phyloP scores from a whole-genome alignment of 2,888 invertebrate genomes.

The Drosophila leonis region DNA sequence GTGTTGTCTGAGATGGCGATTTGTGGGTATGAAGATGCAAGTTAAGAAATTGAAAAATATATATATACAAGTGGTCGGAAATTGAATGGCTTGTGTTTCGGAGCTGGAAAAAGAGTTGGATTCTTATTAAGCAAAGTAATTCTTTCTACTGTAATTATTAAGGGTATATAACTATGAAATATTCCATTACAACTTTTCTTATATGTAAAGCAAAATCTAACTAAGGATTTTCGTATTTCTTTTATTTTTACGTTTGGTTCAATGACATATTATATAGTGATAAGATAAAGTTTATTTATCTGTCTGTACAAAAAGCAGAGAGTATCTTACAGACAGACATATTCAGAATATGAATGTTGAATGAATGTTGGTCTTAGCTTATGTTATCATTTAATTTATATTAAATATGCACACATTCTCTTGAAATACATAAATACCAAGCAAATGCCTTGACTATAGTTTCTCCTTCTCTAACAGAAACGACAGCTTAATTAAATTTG shows the following conservation, averaged over 20 bases:
- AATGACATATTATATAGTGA: no score
- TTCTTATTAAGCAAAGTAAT: background rate
- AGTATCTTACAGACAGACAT: no score
- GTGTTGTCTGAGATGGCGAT: slow-evolving; percentile 3
- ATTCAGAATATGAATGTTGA: no score
- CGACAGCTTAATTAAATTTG: background rate
- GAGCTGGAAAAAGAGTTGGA: background rate
- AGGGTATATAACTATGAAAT: background rate
- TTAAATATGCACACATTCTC: background rate
- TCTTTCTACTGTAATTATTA: background rate
- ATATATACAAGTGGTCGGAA: background rate
- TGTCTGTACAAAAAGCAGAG: no score
- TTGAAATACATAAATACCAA: background rate
- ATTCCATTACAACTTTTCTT: no score
- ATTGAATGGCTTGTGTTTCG: background rate
- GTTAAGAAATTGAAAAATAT: slow-evolving; percentile 10
- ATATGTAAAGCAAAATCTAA: no score
- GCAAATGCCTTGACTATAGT: background rate
- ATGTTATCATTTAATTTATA: no score
- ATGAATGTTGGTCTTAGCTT: no score
- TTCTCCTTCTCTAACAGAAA: background rate
- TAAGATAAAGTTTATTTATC: no score
- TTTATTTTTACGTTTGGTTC: no score
- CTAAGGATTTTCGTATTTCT: no score
- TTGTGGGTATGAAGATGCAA: slow-evolving; percentile 1